Percentiles rank a stretch among this genome's conserved stretches.
Evolutionary conservation across 2,888 invertebrate genomes (phyloP).

Genomic region (Polylopha cassiicola): DNA sequence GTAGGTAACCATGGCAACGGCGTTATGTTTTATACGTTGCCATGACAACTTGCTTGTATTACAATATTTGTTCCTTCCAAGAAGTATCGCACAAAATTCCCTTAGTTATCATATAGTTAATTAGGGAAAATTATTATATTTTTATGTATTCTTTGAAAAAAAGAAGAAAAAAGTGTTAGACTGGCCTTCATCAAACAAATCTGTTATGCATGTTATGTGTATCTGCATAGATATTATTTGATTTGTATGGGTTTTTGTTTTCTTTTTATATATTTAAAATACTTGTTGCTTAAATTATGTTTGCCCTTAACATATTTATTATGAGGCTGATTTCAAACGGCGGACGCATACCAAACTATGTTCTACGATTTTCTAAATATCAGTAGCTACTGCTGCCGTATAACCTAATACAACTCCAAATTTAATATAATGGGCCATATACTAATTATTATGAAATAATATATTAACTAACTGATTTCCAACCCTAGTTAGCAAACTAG

Average conservation of each 20-base stretch:
- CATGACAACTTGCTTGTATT: too few relatives aligned
- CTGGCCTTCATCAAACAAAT: neutral
- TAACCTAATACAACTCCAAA: too few relatives aligned
- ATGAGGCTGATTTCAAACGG: conserved; percentile 19
- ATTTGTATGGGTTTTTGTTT: conserved; percentile 11
- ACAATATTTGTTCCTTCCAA: too few relatives aligned
- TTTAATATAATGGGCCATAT: too few relatives aligned
- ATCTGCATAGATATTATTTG: conserved; percentile 10
- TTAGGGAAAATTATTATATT: neutral
- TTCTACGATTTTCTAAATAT: too few relatives aligned
- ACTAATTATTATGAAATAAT: too few relatives aligned
- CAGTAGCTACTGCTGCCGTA: too few relatives aligned
- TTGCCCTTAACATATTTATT: conserved; percentile 3
- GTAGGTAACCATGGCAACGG: too few relatives aligned
- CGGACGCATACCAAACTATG: conserved; percentile 10
- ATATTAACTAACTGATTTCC: too few relatives aligned
- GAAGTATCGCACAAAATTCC: conserved; percentile 7
- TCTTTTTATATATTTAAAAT: conserved; percentile 5
- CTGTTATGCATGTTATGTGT: neutral
- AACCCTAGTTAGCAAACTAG: too few relatives aligned
- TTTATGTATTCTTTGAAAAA: neutral
- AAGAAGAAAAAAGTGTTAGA: neutral
- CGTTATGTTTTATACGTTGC: too few relatives aligned
- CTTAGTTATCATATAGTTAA: neutral
- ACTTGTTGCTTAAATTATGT: conserved; percentile 12